Base-by-base conservation (phyloP, 2,797 vertebrate species). In the Atherinosoma microstoma region DNA sequence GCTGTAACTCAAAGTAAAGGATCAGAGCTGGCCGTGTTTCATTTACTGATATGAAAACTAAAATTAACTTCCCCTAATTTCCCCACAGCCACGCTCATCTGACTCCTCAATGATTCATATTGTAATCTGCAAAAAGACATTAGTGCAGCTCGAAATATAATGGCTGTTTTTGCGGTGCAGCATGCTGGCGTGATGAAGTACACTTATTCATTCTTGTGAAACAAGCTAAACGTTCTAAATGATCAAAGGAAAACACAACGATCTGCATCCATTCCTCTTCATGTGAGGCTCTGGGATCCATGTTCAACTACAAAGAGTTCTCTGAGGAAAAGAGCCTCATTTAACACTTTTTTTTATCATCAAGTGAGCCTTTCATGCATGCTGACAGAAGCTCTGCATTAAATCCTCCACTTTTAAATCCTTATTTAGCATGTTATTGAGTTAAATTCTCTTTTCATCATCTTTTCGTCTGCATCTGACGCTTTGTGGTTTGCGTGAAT, bases 41-140 rank as follows among this genome's bases (percentile, higher is more conserved):
- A 80, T 86, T 79, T 78, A 65, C 69, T 34, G 32, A n/a, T 61
- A 60, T 76, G 7, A 77, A 85, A 83, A 82, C 84, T 80, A 82
- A 86, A 88, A 84, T 85, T 22, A 87, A 82, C 80, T 75, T 61
- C 20, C 58, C 47, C 67, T 85, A 64, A 84, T 89, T 83, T 89
- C 80, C 84, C 82, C 54, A 66, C 56, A 84, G 86, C 71, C 62
- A 69, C 16, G 35, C 81, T 84, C 76, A 68, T 78, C 77, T 80
- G 61, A 56, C 76, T 73, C 74, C 64, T 85, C 64, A 78, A 83
- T 88, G 78, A 87, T 78, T 90, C 74, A 87, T 81, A 59, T 61
- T 73, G 40, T 85, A 87, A 85, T 92, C 76, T 81, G 67, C 71
- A 75, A 70, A 67, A 79, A 77, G 75, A 75, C 76, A 75, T 86